Evolutionary conservation across 2,888 invertebrate species (phyloP).

Genomic region (Sesamia inferens): DNA sequence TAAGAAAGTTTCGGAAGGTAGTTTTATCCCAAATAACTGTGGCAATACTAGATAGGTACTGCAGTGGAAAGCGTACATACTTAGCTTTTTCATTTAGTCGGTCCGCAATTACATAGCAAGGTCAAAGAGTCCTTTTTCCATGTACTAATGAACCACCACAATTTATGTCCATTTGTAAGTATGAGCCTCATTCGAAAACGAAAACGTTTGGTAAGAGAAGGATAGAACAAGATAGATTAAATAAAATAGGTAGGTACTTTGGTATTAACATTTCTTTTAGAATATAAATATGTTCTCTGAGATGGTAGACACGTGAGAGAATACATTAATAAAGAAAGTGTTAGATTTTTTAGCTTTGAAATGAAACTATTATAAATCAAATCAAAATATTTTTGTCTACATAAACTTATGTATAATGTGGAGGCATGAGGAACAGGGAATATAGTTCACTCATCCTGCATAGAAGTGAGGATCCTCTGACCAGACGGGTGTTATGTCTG

Average conservation of each 20-base stretch:
- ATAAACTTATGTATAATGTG: not conserved
- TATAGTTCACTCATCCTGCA: too few species aligned
- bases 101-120: conserved; percentile 71
- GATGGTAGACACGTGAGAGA: not conserved
- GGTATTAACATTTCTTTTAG: not conserved
- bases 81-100: conserved; percentile 22
- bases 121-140: conserved; percentile 77
- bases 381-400: not conserved
- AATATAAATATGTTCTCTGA: conserved; percentile 9
- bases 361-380: not conserved
- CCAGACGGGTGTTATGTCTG: too few species aligned
- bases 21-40: not conserved
- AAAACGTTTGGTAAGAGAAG: conserved; percentile 14
- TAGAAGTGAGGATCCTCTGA: too few species aligned
- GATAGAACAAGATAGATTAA: conserved; percentile 27
- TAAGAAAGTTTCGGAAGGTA: not conserved
- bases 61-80: conserved; percentile 21
- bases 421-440: too few species aligned
- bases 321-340: not conserved
- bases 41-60: conserved; percentile 25
- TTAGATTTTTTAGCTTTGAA: not conserved
- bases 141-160: conserved; percentile 78
- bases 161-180: conserved; percentile 78
- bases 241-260: too few species aligned
- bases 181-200: conserved; percentile 47